Conservation (phyloP, 2,113 vertebrate genomes). For the Desmodus rotundus region DNA sequence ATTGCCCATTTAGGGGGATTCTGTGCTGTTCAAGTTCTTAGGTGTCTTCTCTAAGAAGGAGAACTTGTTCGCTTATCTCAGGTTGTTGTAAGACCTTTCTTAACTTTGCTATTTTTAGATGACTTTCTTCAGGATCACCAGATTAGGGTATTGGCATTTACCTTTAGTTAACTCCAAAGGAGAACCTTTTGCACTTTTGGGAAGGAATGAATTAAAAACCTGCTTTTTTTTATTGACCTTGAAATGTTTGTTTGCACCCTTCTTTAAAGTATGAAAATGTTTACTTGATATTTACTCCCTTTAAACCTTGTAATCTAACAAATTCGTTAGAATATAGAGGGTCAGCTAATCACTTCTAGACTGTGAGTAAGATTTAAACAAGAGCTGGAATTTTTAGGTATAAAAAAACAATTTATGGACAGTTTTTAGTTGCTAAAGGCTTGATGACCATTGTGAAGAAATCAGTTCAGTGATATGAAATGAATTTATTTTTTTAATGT, state of each 20-base stretch:
- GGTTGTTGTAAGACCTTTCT: not conserved
- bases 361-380: conserved; percentile 27
- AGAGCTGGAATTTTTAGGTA: conserved; percentile 5
- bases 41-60: not conserved
- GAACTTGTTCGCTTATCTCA: not conserved
- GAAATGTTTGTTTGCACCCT: not conserved
- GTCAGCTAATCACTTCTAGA: not conserved
- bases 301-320: not conserved
- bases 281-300: not conserved
- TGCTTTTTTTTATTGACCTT: not conserved
- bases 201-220: not conserved
- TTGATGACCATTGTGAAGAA: conserved; percentile 17
- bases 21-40: not conserved
- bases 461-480: not conserved
- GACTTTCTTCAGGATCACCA: not conserved
- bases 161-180: not conserved
- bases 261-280: not conserved
- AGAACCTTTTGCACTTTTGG: not conserved
- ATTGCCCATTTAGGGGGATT: not conserved
- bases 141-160: not conserved
- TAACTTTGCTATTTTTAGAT: not conserved
- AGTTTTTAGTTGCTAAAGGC: not conserved
- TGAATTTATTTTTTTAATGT: not conserved
- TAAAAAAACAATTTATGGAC: not conserved
- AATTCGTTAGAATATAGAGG: not conserved